phyloP scores from a whole-genome alignment of 2,888 invertebrate species.

The Rhagium mordax region DNA sequence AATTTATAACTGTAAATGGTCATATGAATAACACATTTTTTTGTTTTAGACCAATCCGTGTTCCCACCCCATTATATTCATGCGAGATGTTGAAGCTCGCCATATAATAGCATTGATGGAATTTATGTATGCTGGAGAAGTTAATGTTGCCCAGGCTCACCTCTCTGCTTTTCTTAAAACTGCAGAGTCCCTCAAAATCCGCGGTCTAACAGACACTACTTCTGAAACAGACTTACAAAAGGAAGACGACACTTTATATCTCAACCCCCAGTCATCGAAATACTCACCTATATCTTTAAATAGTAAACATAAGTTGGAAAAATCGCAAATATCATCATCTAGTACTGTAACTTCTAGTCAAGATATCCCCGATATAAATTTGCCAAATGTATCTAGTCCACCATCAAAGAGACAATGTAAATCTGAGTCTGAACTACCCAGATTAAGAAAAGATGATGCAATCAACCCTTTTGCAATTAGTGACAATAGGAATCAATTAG shows the following conservation, averaged over 20 bases:
- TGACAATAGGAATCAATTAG: slow-evolving; percentile 58
- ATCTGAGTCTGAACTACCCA: slow-evolving; percentile 59
- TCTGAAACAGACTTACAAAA: slow-evolving; percentile 46
- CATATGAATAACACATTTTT: too few species aligned
- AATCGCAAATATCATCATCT: slow-evolving; percentile 61
- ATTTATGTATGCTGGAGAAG: slow-evolving; percentile 91
- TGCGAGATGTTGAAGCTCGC: slow-evolving; percentile 86
- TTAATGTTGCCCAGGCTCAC: slow-evolving; percentile 86
- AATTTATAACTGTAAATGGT: too few species aligned
- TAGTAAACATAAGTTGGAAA: slow-evolving; percentile 45
- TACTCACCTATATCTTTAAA: slow-evolving; percentile 10
- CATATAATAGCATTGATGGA: slow-evolving; percentile 85
- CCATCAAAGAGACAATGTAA: slow-evolving; percentile 64
- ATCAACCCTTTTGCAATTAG: slow-evolving; percentile 64
- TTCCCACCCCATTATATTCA: slow-evolving; percentile 88
- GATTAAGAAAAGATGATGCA: slow-evolving; percentile 58
- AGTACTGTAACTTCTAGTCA: slow-evolving; percentile 68
- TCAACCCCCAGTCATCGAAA: slow-evolving; percentile 31
- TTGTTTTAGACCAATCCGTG: slow-evolving; percentile 85
- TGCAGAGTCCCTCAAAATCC: slow-evolving; percentile 84
- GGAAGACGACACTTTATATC: slow-evolving; percentile 24
- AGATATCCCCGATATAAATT: slow-evolving; percentile 58
- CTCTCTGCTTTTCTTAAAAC: slow-evolving; percentile 83
- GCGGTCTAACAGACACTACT: slow-evolving; percentile 82
- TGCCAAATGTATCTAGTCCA: slow-evolving; percentile 57